Evolutionary conservation across 2,113 vertebrate genomes (phyloP).

Genomic region (Myanophis thanlyinensis): DNA sequence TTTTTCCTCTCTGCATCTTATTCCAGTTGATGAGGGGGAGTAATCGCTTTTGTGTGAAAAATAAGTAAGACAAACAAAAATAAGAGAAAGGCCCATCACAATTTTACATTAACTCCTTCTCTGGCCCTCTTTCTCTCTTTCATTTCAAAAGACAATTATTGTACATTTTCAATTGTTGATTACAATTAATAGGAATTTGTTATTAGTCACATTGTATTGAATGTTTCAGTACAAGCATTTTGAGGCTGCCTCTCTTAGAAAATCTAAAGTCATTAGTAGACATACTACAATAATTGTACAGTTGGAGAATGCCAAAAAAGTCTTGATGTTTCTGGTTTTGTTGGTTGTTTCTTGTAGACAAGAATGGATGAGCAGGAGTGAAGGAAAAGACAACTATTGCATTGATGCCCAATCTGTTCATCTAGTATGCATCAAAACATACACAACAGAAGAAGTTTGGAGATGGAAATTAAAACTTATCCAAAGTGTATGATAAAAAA

Average conservation of each 20-base stretch:
- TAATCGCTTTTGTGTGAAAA: constrained; percentile 1
- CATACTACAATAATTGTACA: constrained; percentile 57
- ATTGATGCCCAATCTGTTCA: constrained; percentile 63
- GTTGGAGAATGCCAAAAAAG: constrained; percentile 30
- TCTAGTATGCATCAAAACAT: constrained; percentile 66
- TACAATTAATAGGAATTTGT: background rate
- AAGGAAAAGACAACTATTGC: constrained; percentile 60
- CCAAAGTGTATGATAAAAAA: constrained; percentile 79
- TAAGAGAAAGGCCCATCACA: constrained; percentile 25
- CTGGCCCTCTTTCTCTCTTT: constrained; percentile 44
- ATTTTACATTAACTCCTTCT: constrained; percentile 31
- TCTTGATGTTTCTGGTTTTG: background rate
- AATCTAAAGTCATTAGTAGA: constrained; percentile 57
- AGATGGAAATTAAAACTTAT: constrained; percentile 72
- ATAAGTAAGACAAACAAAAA: constrained; percentile 9
- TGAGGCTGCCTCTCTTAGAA: constrained; percentile 57
- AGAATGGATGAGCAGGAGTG: constrained; percentile 48
- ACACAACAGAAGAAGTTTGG: constrained; percentile 69
- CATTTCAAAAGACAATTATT: constrained; percentile 19
- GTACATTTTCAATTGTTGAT: background rate
- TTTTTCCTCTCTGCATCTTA: constrained; percentile 18
- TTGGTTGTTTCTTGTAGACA: constrained; percentile 43
- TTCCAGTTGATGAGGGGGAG: constrained; percentile 35
- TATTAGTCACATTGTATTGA: constrained; percentile 47
- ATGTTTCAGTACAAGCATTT: constrained; percentile 53